phyloP scores from a whole-genome alignment of 64 coral and sea anemone genomes.

The Actinia tenebrosa region DNA sequence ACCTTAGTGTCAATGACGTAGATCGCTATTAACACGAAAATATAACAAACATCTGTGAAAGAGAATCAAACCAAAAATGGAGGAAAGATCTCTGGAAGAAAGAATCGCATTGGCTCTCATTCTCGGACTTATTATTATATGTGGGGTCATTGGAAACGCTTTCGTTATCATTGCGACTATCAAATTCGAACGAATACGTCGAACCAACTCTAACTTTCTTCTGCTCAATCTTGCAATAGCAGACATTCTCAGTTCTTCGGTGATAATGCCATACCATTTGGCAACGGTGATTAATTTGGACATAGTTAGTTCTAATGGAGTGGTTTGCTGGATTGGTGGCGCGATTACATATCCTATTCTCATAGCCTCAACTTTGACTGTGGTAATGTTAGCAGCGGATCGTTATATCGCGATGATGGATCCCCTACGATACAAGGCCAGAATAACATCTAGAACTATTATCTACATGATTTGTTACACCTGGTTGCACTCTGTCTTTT shows the following conservation, averaged over 20 bases:
- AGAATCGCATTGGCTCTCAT: conserved; percentile 24
- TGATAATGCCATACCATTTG: conserved; percentile 44
- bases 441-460: conserved; percentile 25
- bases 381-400: conserved; percentile 51
- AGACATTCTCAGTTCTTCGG: conserved; percentile 29
- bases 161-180: conserved; percentile 31
- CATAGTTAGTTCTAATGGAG: conserved; percentile 29
- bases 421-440: conserved; percentile 30
- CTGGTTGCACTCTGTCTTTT: conserved; percentile 30
- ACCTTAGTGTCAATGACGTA: neutral
- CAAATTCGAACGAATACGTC: conserved; percentile 41
- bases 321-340: conserved; percentile 40
- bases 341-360: conserved; percentile 50
- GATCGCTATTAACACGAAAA: neutral
- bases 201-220: conserved; percentile 15
- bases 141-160: conserved; percentile 41
- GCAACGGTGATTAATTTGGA: conserved; percentile 30
- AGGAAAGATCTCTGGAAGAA: conserved; percentile 13
- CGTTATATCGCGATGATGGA: conserved; percentile 49
- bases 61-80: neutral
- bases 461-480: conserved; percentile 33
- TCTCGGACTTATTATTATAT: conserved; percentile 28
- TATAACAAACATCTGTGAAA: neutral
- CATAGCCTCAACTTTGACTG: conserved; percentile 35
- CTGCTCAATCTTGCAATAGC: conserved; percentile 43